These are phyloP conservation scores for Steinernema feltiae DNA, from an alignment of 1,140 invertebrate genomes.

Conservation along the genomic window DNA sequence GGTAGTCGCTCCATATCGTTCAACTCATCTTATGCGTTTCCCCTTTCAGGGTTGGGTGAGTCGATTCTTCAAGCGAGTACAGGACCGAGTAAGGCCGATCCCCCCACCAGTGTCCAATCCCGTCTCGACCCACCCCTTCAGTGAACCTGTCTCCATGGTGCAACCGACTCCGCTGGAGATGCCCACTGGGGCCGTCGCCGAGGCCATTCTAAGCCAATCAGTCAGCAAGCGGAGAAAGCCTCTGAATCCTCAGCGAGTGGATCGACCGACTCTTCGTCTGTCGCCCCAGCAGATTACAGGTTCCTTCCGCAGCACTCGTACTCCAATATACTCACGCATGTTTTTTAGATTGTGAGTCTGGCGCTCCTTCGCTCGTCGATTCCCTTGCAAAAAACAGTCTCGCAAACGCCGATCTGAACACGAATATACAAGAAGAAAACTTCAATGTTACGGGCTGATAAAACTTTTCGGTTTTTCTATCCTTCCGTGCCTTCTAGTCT, in stretches of 20 bases:
- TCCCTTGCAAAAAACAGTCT: neutral
- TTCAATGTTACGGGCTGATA: neutral
- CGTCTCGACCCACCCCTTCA: constrained; percentile 20
- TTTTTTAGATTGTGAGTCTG: neutral
- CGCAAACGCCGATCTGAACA: neutral
- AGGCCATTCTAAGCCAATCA: neutral
- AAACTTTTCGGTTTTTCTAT: neutral
- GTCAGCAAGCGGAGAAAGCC: constrained; percentile 1
- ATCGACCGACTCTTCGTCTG: neutral
- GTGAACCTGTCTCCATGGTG: constrained; percentile 25
- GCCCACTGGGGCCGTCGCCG: neutral
- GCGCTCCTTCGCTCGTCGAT: neutral
- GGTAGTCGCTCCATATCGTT: constrained; percentile 19
- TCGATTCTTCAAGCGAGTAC: constrained; percentile 37
- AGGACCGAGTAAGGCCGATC: constrained; percentile 36
- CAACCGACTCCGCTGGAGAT: neutral
- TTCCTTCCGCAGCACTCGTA: neutral
- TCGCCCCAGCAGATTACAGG: neutral
- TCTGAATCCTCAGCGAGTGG: neutral
- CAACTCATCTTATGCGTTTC: neutral
- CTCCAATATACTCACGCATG: neutral
- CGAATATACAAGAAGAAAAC: neutral
- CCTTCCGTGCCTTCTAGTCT: neutral
- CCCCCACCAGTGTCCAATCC: constrained; percentile 42
- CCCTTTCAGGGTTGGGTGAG: constrained; percentile 39